These are phyloP conservation scores for Adelosebastes latens DNA, from an alignment of 2,797 vertebrate genomes.

Conservation along the genomic window DNA sequence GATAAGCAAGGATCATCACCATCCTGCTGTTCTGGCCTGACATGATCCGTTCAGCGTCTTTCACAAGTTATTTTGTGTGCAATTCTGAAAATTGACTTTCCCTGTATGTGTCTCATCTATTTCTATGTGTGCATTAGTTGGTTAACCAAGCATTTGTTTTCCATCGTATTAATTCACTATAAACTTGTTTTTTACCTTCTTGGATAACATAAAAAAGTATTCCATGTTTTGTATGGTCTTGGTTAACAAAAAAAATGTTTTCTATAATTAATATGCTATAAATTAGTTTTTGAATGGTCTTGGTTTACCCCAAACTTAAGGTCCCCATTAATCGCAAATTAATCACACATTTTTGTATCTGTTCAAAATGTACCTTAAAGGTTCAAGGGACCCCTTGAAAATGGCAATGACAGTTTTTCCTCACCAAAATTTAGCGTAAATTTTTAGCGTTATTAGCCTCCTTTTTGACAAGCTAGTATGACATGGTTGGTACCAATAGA, in stretches of 20 bases:
- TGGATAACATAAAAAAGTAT: not conserved
- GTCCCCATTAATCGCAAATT: no score
- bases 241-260: not conserved
- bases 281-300: not conserved
- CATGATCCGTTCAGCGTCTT: not conserved
- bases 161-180: not conserved
- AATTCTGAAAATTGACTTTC: not conserved
- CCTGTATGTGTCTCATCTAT: not conserved
- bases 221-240: not conserved
- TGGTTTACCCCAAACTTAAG: not conserved
- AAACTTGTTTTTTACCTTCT: not conserved
- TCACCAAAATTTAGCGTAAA: no score
- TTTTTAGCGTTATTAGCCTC: no score
- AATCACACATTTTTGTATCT: no score
- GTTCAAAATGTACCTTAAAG: no score
- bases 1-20: not conserved
- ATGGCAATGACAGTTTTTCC: no score
- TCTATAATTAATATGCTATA: not conserved
- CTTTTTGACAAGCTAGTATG: no score
- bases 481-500: no score
- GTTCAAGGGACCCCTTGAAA: no score
- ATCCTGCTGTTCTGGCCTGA: not conserved
- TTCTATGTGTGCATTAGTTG: not conserved
- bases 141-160: not conserved
- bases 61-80: not conserved